Evolutionary conservation across 2,113 vertebrate genomes (phyloP).

Genomic region (Piaya cayana): DNA sequence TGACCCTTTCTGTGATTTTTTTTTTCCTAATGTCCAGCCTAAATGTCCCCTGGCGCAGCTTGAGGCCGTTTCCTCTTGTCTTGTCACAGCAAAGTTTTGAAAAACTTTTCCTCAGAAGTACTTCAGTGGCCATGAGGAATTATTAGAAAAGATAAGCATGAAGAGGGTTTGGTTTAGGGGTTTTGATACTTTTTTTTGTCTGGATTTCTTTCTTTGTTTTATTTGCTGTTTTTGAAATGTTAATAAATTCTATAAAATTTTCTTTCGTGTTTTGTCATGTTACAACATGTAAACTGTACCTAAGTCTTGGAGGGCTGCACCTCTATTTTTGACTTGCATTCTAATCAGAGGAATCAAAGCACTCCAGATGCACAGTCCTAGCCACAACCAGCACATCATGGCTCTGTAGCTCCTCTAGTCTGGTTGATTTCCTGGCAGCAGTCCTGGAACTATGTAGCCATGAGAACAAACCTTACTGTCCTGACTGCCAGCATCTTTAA

Average conservation of each 20-base stretch:
- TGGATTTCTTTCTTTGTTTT: neutral
- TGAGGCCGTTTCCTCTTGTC: too few relatives aligned
- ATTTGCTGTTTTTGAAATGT: neutral
- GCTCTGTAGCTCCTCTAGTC: neutral
- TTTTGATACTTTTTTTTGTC: neutral
- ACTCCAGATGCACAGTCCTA: neutral
- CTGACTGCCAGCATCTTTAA: neutral
- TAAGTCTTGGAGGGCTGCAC: neutral
- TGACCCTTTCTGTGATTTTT: too few relatives aligned
- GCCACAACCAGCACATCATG: accelerated
- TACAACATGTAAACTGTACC: neutral
- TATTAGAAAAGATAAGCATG: neutral
- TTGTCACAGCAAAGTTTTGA: neutral
- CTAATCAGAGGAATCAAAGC: neutral
- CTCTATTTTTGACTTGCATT: neutral
- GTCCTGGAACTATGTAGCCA: neutral
- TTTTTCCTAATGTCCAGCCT: too few relatives aligned
- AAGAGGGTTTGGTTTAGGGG: neutral
- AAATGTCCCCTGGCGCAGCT: too few relatives aligned
- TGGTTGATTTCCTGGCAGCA: neutral
- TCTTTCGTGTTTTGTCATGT: neutral
- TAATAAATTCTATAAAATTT: neutral
- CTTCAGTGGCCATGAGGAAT: neutral
- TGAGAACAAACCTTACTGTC: neutral
- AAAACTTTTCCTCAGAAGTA: neutral